A percentile compares a stretch with the other conserved stretches of the same genome.
These are phyloP conservation scores for Embiotoca jacksoni DNA, from an alignment of 2,113 vertebrate genomes.

Conservation along the genomic window DNA sequence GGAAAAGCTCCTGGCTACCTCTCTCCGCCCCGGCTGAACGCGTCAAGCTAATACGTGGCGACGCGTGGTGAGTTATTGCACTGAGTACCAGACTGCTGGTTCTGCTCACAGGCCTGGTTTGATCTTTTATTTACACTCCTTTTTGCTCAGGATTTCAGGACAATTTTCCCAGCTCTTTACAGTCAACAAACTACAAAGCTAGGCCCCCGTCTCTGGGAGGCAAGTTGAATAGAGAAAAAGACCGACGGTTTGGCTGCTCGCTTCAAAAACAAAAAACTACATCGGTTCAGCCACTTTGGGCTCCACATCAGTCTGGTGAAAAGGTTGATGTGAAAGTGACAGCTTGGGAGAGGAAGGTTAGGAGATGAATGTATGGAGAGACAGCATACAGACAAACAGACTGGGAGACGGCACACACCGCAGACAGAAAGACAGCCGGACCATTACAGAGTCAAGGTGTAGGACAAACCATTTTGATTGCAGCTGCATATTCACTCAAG, in stretches of 20 bases:
- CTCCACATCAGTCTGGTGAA: conserved; percentile 38
- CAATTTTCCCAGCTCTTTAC: conserved; percentile 77
- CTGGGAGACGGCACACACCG: conserved; percentile 15
- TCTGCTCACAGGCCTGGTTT: conserved; percentile 79
- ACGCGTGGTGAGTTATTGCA: conserved; percentile 80
- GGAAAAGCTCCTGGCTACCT: conserved; percentile 70
- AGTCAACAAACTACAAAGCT: conserved; percentile 82
- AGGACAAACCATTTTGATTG: conserved; percentile 75
- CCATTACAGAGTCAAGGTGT: conserved; percentile 61
- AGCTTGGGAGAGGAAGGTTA: conserved; percentile 44
- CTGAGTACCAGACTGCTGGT: conserved; percentile 76
- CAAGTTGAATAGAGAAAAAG: conserved; percentile 70
- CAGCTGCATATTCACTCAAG: conserved; percentile 80
- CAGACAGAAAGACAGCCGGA: conserved; percentile 49
- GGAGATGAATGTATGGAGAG: conserved; percentile 33
- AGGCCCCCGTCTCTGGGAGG: conserved; percentile 71
- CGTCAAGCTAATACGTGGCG: conserved; percentile 74
- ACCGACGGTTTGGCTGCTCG: conserved; percentile 55
- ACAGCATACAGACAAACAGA: conserved; percentile 35
- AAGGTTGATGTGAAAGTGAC: conserved; percentile 45
- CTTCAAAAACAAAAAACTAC: conserved; percentile 65
- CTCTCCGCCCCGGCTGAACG: conserved; percentile 54
- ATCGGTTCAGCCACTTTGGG: conserved; percentile 59
- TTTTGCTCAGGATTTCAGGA: conserved; percentile 83
- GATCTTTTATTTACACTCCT: conserved; percentile 85